Evolutionary conservation across 2,888 invertebrate genomes (phyloP), one percentile per base, ranked within the genome.

Genomic region (Zeuzera pyrina): DNA sequence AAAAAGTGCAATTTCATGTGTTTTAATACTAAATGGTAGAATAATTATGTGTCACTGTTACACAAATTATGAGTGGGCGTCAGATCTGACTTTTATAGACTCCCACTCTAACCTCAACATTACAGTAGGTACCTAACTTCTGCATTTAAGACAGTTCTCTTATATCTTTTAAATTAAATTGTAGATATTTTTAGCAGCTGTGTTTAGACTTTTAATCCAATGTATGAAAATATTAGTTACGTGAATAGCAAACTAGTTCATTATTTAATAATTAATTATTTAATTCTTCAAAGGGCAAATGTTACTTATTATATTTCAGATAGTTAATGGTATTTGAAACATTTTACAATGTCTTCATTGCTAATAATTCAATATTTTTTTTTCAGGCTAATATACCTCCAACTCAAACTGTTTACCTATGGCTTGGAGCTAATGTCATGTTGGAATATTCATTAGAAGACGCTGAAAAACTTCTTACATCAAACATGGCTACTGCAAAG

Each of bases 381-480:
- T 86, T 91, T 22, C 89, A 92, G 84, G 97, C 98, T 1, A 85
- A 87, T 53, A 88, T 98, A 44, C 91, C 92, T 42, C 96, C 97
- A 2, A 95, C 96, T 13, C 90, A 97, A 52, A 94, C 89, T 55
- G 97, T 98, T 8, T 91, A 88, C 47, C 70, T 93, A 33, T 93
- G 93, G 92, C 74, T 93, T 33, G 93, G 93, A 25, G 93, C 98
- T 2, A 98, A 97, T 85, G 96, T 98, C 3, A 98, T 98, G 98
- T 79, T 98, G 54, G 98, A 98, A 76, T 98, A 98, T 77, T 89
- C 91, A 14, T 78, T 98, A 47, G 91, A 93, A 45, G 98, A 97
- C 78, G 97, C 97, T 15, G 91, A 94, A 65, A 87, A 88, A 37
- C 79, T 97, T 34, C 81, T 98, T 13, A 87, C 88, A 36, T 92